Conservation (phyloP, 2,888 invertebrate species). For the Nowickia ferox region DNA sequence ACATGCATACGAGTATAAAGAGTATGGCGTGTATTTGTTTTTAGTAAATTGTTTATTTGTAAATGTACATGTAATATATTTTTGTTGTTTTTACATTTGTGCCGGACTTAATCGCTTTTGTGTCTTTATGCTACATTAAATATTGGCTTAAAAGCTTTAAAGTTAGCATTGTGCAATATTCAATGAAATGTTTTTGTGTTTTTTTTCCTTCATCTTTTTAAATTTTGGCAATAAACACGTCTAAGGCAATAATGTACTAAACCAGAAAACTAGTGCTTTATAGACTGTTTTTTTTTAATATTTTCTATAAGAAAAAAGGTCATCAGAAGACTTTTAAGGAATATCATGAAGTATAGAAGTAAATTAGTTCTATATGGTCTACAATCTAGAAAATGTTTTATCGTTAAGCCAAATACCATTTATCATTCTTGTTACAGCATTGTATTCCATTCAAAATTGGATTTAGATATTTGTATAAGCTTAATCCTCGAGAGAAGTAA, state of each 20-base stretch:
- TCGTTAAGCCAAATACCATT: background rate
- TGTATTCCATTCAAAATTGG: too few species aligned
- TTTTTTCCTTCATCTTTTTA: background rate
- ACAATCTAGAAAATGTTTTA: background rate
- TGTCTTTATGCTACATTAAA: conserved; percentile 83
- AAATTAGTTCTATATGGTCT: background rate
- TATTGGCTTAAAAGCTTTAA: conserved; percentile 82
- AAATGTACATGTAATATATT: conserved; percentile 24
- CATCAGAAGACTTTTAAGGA: conserved; percentile 2
- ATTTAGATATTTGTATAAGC: too few species aligned
- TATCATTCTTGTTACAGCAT: too few species aligned
- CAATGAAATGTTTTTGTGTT: conserved; percentile 16
- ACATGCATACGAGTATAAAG: background rate
- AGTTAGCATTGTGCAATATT: conserved; percentile 77
- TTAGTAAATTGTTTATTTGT: conserved; percentile 50
- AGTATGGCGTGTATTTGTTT: conserved; percentile 51
- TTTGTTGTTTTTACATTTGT: conserved; percentile 56
- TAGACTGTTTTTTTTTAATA: background rate
- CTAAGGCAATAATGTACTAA: conserved; percentile 17
- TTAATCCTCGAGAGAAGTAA: too few species aligned
- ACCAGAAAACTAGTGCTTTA: conserved; percentile 30
- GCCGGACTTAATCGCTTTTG: conserved; percentile 77
- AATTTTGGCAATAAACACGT: conserved; percentile 28
- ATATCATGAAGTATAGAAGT: background rate
- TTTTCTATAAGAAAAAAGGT: conserved; percentile 9